Conservation (phyloP, 2,113 vertebrate genomes). For the Rattus rattus region DNA sequence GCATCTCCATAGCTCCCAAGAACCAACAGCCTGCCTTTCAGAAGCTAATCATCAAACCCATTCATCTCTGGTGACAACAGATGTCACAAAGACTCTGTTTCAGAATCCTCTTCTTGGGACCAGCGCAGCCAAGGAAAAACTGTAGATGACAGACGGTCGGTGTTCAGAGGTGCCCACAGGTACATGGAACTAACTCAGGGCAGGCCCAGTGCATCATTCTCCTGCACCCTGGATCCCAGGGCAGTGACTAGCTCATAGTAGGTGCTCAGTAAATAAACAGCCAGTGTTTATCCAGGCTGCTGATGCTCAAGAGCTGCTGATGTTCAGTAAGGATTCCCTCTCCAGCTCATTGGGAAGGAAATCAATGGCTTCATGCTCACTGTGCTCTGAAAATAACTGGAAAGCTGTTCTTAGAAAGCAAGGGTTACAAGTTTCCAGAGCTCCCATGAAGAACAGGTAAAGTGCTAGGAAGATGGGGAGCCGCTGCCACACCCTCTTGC, state of each 20-base stretch:
- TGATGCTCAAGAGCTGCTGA: not conserved
- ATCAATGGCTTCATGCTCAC: not conserved
- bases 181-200: not conserved
- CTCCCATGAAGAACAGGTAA: not conserved
- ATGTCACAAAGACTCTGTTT: not conserved
- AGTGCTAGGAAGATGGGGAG: fast-evolving
- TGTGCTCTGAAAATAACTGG: not conserved
- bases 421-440: not conserved
- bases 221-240: not conserved
- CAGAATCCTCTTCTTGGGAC: not conserved
- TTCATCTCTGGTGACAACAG: not conserved
- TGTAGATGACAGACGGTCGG: not conserved
- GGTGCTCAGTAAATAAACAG: not conserved
- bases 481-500: fast-evolving
- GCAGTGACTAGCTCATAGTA: not conserved
- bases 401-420: conserved; percentile 36
- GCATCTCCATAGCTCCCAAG: not conserved
- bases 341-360: not conserved
- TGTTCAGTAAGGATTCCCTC: conserved; percentile 20
- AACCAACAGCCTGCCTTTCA: not conserved
- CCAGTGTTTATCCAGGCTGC: not conserved
- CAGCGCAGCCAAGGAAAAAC: not conserved
- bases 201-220: not conserved
- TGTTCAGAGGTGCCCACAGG: fast-evolving
- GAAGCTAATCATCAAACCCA: not conserved